phyloP scores from a whole-genome alignment of 2,113 vertebrate species.

The Haplotaxodon microlepis region DNA sequence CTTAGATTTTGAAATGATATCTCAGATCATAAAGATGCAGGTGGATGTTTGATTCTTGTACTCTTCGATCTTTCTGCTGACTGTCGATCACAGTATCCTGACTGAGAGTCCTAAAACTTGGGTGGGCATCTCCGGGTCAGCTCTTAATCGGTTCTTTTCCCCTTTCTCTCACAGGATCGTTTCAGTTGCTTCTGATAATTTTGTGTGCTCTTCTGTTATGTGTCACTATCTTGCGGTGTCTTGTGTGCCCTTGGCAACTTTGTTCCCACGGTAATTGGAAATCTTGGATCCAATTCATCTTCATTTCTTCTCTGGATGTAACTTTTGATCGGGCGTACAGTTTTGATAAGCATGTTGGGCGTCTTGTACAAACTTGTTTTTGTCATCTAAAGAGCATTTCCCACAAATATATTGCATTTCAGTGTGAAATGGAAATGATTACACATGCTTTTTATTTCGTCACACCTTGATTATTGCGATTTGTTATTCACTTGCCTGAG shows the following conservation, averaged over 20 bases:
- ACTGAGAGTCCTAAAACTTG: not conserved
- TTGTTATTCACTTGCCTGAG: not conserved
- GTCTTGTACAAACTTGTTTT: not conserved
- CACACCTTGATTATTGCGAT: not conserved
- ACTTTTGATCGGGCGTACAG: not conserved
- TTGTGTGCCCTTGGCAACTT: not conserved
- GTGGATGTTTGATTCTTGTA: not conserved
- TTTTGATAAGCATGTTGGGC: not conserved
- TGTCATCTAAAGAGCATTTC: not conserved
- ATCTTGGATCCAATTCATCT: not conserved
- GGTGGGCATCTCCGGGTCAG: not conserved
- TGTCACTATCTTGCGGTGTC: not conserved
- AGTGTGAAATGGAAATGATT: not conserved
- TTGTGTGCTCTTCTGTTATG: not conserved
- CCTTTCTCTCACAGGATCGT: not conserved
- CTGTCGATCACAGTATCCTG: not conserved
- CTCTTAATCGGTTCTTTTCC: not conserved
- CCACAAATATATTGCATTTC: not conserved
- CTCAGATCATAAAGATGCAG: not conserved
- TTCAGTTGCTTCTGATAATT: not conserved
- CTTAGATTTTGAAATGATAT: not conserved
- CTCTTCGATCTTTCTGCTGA: not conserved
- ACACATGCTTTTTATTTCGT: not conserved
- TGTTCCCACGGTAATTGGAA: not conserved
- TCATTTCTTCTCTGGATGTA: not conserved